Evolutionary conservation across 2,888 invertebrate species (phyloP).

Genomic region (Agrypnus murinus): DNA sequence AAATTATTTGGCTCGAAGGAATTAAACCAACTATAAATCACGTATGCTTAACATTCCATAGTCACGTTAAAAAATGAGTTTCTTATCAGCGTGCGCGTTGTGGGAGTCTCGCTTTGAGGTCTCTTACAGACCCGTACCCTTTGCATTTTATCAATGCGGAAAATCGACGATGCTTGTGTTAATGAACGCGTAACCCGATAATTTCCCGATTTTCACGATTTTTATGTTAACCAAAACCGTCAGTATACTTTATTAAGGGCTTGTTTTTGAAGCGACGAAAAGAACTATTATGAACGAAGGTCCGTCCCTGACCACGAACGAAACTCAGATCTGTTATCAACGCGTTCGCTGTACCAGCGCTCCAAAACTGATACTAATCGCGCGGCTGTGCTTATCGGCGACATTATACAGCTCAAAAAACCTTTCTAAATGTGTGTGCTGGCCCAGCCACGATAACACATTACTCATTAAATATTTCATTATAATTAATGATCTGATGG

Average conservation of each 20-base stretch:
- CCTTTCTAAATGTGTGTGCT: constrained; percentile 57
- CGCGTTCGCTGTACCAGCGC: constrained; percentile 45
- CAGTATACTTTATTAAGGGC: neutral
- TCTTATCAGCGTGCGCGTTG: constrained; percentile 46
- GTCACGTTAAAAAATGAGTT: constrained; percentile 49
- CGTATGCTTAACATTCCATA: constrained; percentile 55
- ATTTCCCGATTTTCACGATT: neutral
- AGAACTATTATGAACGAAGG: constrained; percentile 1
- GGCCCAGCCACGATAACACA: constrained; percentile 56
- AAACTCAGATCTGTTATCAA: constrained; percentile 49
- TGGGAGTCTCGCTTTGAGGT: constrained; percentile 48
- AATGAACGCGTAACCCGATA: constrained; percentile 20
- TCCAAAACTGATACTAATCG: constrained; percentile 52
- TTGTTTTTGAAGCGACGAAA: neutral
- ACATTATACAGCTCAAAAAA: constrained; percentile 55
- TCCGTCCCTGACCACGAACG: constrained; percentile 41
- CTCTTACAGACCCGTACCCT: constrained; percentile 38
- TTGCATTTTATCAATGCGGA: constrained; percentile 15
- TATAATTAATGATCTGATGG: constrained; percentile 58
- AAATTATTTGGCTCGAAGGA: constrained; percentile 51
- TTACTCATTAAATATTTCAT: constrained; percentile 61
- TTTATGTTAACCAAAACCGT: neutral
- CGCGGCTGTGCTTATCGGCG: constrained; percentile 51
- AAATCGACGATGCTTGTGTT: constrained; percentile 13
- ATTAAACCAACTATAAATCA: constrained; percentile 54